A percentile compares a stretch with the other conserved stretches of the same genome.
These are phyloP conservation scores for Gallinago paraguaiae DNA, from an alignment of 2,113 vertebrate species.

Conservation along the genomic window DNA sequence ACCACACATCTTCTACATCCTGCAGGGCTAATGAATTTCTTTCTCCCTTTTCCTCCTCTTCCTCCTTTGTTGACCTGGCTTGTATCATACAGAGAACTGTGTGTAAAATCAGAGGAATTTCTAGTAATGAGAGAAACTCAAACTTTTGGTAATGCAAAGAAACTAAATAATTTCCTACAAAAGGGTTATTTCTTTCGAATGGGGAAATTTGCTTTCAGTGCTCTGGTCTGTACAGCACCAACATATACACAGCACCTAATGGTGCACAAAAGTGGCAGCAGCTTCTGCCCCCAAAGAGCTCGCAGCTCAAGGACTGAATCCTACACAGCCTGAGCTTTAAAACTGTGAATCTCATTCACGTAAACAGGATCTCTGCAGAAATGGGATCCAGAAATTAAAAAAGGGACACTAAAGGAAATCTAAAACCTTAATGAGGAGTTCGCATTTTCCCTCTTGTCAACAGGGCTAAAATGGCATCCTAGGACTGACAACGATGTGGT, in stretches of 20 bases:
- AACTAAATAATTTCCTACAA: not conserved
- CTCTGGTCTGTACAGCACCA: not conserved
- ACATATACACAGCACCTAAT: not conserved
- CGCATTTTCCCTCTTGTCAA: not conserved
- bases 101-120: not conserved
- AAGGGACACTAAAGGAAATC: not conserved
- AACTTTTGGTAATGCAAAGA: not conserved
- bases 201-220: not conserved
- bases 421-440: not conserved
- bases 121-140: not conserved
- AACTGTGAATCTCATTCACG: accelerated
- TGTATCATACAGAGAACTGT: not conserved
- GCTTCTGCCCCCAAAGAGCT: not conserved
- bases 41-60: not conserved
- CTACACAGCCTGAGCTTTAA: not conserved
- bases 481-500: not conserved
- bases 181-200: not conserved
- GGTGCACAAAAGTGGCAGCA: not conserved
- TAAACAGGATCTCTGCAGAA: not conserved
- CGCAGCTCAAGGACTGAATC: not conserved
- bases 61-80: not conserved
- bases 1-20: not conserved
- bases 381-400: not conserved
- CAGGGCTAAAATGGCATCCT: not conserved
- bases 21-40: not conserved